Conservation (phyloP, 2,888 invertebrate genomes). For the Petrolisthes cinctipes region DNA sequence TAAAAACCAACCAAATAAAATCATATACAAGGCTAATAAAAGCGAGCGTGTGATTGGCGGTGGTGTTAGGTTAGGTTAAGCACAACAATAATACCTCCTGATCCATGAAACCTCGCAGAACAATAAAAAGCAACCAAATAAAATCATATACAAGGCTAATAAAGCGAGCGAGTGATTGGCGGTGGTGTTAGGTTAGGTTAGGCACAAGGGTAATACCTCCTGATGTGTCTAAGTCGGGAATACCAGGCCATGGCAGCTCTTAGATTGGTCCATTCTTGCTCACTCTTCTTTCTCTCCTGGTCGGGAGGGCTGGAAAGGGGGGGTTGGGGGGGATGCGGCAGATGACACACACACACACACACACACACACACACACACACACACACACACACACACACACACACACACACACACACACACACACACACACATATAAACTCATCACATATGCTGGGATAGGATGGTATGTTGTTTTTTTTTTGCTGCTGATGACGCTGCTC, state of each 20-base stretch:
- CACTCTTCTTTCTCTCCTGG: slow-evolving; percentile 66
- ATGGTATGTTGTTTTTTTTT: neutral
- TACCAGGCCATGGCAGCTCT: slow-evolving; percentile 91
- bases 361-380: neutral
- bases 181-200: too few relatives aligned
- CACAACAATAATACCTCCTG: slow-evolving; percentile 79
- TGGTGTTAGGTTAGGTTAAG: too few relatives aligned
- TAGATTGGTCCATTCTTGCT: slow-evolving; percentile 87
- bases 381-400: neutral
- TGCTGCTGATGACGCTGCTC: neutral
- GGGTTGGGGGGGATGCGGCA: neutral
- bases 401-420: neutral
- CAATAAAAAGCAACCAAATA: too few relatives aligned
- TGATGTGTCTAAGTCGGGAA: slow-evolving; percentile 89
- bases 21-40: too few relatives aligned
- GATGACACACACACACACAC: neutral
- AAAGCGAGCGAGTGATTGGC: slow-evolving; percentile 5
- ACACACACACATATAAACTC: too few relatives aligned
- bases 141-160: neutral
- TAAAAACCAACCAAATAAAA: too few relatives aligned
- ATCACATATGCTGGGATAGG: too few relatives aligned
- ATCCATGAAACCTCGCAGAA: too few relatives aligned
- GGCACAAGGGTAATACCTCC: slow-evolving; percentile 76
- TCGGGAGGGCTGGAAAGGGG: neutral
- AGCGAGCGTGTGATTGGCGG: too few relatives aligned